phyloP scores from a whole-genome alignment of 2,888 invertebrate genomes.

The Acanthoscelides obtectus region DNA sequence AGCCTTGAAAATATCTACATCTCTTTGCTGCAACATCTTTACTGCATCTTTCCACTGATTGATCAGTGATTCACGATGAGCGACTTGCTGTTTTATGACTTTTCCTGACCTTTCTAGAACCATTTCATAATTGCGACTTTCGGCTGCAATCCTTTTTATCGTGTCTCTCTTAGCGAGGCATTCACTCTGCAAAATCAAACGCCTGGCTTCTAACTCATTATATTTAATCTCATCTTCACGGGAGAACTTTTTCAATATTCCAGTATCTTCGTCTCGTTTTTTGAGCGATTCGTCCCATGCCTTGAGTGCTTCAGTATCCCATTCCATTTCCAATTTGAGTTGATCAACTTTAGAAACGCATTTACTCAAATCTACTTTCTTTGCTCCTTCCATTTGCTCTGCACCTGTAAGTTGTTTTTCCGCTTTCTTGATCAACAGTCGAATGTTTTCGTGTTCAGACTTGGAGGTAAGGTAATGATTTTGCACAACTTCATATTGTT shows the following conservation, averaged over 20 bases:
- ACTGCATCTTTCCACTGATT: conserved; percentile 69
- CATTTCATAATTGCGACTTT: conserved; percentile 54
- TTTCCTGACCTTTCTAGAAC: conserved; percentile 39
- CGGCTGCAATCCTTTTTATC: conserved; percentile 48
- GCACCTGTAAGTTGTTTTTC: too few species aligned
- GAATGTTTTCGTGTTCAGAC: too few species aligned
- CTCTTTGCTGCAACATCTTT: conserved; percentile 63
- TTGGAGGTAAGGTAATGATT: too few species aligned
- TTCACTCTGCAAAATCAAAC: conserved; percentile 50
- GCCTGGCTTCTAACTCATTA: conserved; percentile 55
- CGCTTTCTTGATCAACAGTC: too few species aligned
- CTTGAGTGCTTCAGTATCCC: conserved; percentile 62
- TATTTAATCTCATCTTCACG: conserved; percentile 66
- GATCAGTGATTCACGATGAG: conserved; percentile 64
- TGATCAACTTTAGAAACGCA: too few species aligned
- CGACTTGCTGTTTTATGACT: conserved; percentile 52
- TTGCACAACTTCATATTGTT: too few species aligned
- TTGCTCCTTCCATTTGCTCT: too few species aligned
- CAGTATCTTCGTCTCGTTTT: conserved; percentile 63
- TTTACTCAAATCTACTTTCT: too few species aligned
- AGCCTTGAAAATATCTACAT: conserved; percentile 56
- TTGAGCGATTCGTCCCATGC: conserved; percentile 70
- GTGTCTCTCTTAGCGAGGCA: conserved; percentile 48
- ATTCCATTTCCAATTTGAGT: conserved; percentile 66
- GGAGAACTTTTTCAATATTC: conserved; percentile 66